Evolutionary conservation across 2,113 vertebrate species (phyloP), one percentile per base, ranked within the genome.

Genomic region (Actinemys pallida): DNA sequence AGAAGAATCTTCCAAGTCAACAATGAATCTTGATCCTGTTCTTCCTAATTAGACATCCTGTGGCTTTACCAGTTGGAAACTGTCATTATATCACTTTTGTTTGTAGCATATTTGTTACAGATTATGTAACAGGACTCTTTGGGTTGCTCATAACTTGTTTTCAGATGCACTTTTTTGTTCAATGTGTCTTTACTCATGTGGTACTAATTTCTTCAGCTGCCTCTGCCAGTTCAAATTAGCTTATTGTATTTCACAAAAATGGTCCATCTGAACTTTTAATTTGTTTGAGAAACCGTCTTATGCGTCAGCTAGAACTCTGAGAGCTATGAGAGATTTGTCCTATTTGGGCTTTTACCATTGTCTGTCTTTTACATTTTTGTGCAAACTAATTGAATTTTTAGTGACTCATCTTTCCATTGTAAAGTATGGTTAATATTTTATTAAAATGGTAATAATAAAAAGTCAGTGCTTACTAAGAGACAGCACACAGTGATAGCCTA

Each of bases 81-180:
- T 39, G 65, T 96, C 72, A 81, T 96, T 93, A 69, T 90, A 59
- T 91, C 87, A 56, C 8, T 90, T 92, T 94, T 72, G 59, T 62
- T 72, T 69, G 16, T 69, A n/a, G 65, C 19, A 19, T 31, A 69
- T 69, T 39, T 13, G 39, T 69, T 69, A 69, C 17, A 69, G 65
- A 39, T 69, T 31, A 62, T 62, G 27, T 62, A 31, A 31, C 59
- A 72, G n/a, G n/a, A 72, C n/a, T 42, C n/a, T 72, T 39, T 72
- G 69, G 62, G 62, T 69, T 31, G 62, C 31, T 57, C 54, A 56
- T 27, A n/a, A 35, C 62, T n/a, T n/a, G 62, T 35, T 69, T 69
- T 69, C 62, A 69, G 62, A 69, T 69, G 62, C 16, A 69, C 29
- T 7, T 31, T 69, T 17, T n/a, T 69, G 29, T 31, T 69, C 69